These are phyloP conservation scores for Dendrocincla fuliginosa DNA, from an alignment of 2,797 vertebrate genomes.

Conservation along the genomic window DNA sequence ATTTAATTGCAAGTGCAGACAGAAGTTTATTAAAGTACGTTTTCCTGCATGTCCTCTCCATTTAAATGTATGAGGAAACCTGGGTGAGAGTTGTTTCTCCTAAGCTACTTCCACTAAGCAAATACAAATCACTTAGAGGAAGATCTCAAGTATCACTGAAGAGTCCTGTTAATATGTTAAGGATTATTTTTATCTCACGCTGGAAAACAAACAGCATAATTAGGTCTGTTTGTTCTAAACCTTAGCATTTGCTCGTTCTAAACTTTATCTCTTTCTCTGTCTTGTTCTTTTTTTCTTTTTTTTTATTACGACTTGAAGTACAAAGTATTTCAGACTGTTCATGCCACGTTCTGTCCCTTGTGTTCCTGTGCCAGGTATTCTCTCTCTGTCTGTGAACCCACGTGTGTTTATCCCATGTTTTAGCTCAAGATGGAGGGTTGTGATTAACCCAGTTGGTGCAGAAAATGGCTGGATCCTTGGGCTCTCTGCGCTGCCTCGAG, in stretches of 20 bases:
- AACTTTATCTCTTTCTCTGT: background rate
- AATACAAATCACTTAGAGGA: background rate
- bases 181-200: conserved; percentile 4
- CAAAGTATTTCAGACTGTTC: background rate
- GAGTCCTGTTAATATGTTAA: background rate
- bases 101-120: background rate
- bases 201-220: conserved; percentile 30
- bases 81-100: background rate
- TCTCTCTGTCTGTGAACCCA: background rate
- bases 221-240: conserved; percentile 15
- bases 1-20: background rate
- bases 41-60: background rate
- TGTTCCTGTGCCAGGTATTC: background rate
- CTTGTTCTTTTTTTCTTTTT: background rate
- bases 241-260: background rate
- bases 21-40: background rate
- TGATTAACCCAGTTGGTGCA: conserved; percentile 72
- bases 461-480: conserved; percentile 75
- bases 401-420: background rate
- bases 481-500: conserved; percentile 70
- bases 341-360: background rate
- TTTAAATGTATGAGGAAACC: background rate
- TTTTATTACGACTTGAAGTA: background rate
- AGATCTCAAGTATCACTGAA: background rate
- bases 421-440: conserved; percentile 76